These are phyloP conservation scores for Cataglyphis altisquamis DNA, from an alignment of 2,888 invertebrate species.

Conservation along the genomic window DNA sequence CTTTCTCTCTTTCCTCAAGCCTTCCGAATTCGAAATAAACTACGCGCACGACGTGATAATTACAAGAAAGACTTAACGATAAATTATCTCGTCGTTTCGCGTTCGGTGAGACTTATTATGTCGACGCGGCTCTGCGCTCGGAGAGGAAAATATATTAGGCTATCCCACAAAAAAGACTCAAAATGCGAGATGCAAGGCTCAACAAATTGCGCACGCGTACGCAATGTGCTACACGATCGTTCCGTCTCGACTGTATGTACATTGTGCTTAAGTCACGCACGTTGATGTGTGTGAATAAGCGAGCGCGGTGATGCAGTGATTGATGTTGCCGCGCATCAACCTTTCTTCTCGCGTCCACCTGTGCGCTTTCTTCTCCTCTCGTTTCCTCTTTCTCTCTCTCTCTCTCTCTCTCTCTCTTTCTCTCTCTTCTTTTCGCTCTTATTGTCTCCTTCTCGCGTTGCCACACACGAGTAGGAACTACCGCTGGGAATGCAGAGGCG, in stretches of 20 bases:
- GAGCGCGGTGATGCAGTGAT: slow-evolving; percentile 63
- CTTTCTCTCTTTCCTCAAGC: neutral
- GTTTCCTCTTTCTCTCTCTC: neutral
- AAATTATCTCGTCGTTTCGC: slow-evolving; percentile 50
- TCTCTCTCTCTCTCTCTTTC: neutral
- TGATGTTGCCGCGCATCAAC: slow-evolving; percentile 63
- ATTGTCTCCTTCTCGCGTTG: slow-evolving; percentile 40
- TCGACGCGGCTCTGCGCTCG: slow-evolving; percentile 23
- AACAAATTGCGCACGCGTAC: slow-evolving; percentile 34
- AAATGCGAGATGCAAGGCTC: slow-evolving; percentile 23
- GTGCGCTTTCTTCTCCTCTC: neutral
- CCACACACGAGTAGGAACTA: slow-evolving; percentile 54
- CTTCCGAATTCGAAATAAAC: slow-evolving; percentile 5
- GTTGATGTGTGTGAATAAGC: slow-evolving; percentile 16
- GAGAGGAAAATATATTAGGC: slow-evolving; percentile 31
- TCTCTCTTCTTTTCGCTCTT: neutral
- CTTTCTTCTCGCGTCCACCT: slow-evolving; percentile 59
- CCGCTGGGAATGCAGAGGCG: slow-evolving; percentile 60
- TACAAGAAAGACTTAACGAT: slow-evolving; percentile 42
- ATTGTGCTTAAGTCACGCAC: neutral
- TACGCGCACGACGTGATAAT: slow-evolving; percentile 44
- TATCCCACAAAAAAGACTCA: slow-evolving; percentile 38
- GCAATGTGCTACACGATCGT: neutral
- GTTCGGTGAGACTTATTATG: slow-evolving; percentile 31
- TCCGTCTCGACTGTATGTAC: slow-evolving; percentile 1